A percentile compares a stretch with the other conserved stretches of the same genome.
These are phyloP conservation scores for Drosophila tsacasi DNA, from an alignment of 1,140 invertebrate genomes.

Conservation along the genomic window DNA sequence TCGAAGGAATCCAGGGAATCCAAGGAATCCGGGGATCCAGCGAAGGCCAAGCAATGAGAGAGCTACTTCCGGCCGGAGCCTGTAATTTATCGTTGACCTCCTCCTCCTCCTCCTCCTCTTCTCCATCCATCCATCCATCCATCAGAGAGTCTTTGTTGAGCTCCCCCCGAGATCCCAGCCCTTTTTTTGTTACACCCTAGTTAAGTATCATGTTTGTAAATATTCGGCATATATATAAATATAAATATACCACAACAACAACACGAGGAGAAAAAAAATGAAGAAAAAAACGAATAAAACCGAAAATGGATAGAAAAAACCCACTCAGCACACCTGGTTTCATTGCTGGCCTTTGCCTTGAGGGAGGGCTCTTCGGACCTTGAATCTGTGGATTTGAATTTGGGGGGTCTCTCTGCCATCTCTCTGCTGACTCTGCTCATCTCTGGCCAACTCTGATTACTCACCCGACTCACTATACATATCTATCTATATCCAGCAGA, in stretches of 20 bases:
- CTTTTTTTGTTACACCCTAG: slow-evolving; percentile 61
- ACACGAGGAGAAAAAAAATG: neutral
- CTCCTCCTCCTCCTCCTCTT: neutral
- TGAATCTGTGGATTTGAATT: slow-evolving; percentile 1
- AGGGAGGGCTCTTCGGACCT: neutral
- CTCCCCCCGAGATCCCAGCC: slow-evolving; percentile 1
- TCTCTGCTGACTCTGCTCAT: slow-evolving; percentile 21
- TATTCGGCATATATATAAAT: slow-evolving; percentile 62
- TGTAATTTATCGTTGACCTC: slow-evolving; percentile 56
- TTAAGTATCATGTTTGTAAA: slow-evolving; percentile 80
- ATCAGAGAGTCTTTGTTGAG: slow-evolving; percentile 16
- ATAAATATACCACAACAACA: slow-evolving; percentile 26
- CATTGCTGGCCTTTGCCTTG: slow-evolving; percentile 19
- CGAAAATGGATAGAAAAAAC: slow-evolving; percentile 24
- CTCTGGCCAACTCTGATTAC: slow-evolving; percentile 17
- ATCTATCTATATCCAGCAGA: slow-evolving; percentile 31
- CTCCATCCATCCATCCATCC: slow-evolving; percentile 4
- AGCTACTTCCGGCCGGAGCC: slow-evolving; percentile 17
- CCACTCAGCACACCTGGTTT: slow-evolving; percentile 22
- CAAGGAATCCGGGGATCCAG: slow-evolving; percentile 2
- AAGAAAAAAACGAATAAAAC: slow-evolving; percentile 41
- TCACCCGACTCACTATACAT: too few species aligned
- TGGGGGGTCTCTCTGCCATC: neutral
- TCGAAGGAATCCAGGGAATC: too few species aligned
- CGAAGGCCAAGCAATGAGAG: slow-evolving; percentile 22